Evolutionary conservation across 2,797 vertebrate species (phyloP).

Genomic region (Phataginus tetradactyla): DNA sequence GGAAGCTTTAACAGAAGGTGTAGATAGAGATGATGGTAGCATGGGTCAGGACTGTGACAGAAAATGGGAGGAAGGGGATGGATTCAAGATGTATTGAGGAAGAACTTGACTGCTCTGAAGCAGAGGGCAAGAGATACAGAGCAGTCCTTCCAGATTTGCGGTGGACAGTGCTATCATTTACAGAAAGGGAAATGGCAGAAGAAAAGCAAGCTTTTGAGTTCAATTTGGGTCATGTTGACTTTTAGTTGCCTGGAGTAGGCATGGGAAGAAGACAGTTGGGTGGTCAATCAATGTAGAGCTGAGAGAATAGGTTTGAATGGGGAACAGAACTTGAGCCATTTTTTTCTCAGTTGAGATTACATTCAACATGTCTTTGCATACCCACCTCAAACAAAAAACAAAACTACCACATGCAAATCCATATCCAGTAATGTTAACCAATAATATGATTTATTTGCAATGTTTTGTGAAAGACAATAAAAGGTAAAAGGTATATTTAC

Average conservation of each 20-base stretch:
- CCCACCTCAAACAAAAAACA: neutral
- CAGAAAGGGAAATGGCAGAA: neutral
- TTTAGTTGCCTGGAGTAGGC: neutral
- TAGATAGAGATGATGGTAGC: neutral
- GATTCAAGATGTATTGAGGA: neutral
- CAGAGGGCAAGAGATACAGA: neutral
- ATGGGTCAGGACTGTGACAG: neutral
- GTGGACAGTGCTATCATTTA: constrained; percentile 48
- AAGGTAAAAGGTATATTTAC: neutral
- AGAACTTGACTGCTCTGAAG: neutral
- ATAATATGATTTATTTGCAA: neutral
- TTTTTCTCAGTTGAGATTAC: neutral
- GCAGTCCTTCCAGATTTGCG: neutral
- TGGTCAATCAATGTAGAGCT: too few relatives aligned
- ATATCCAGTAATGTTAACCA: neutral
- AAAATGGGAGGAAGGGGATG: neutral
- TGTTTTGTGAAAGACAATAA: neutral
- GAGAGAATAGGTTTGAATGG: too few relatives aligned
- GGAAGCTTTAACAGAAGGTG: neutral
- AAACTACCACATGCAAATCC: neutral
- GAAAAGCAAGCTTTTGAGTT: neutral
- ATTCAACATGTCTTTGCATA: neutral
- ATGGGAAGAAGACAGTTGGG: neutral
- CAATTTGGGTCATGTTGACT: neutral
- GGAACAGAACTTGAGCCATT: neutral